Base-by-base conservation (phyloP, 2,113 vertebrate species). In the Phoxinus phoxinus region DNA sequence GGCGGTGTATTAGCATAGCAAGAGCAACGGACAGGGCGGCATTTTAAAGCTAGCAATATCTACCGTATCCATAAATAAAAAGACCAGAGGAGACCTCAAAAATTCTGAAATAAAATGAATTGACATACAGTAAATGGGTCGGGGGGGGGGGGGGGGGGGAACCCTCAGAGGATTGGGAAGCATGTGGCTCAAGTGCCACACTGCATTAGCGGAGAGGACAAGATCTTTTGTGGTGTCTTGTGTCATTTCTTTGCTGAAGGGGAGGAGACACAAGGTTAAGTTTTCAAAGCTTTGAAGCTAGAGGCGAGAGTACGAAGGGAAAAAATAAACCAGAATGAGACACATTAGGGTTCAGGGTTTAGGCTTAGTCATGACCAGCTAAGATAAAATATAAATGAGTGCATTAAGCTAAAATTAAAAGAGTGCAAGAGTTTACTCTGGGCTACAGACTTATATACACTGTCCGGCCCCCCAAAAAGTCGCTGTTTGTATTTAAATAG, bases 181-280 rank as follows among this genome's bases (percentile, higher is more conserved):
- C 2, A 48, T 67, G 35, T 46, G 79, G 11, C 12, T 8, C 41
- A 78, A 37, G 63, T 86, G 69, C 75, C 72, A 83, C 56, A 65
- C 67, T 35, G 17, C 19, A 69, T 88, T 81, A 85, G 37, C 5
- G 2, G 3, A n/a, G 51, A 44, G 27, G 23, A 23, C 41, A 32
- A 53, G 15, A 35, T 15, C 69, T 74, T 67, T 35, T 21, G n/a
- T 35, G 32, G 30, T 35, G 58, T 59, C 72, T 81, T 17, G 46
- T 71, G 67, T 82, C 72, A 83, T 71, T 25, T 53, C 46, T 59
- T 53, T n/a, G 80, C 53, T 73, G 41, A 12, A 53, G 84, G 51
- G 73, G 37, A 67, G 84, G 32, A 69, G 73, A 86, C 12, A 5
- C 81, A 84, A 85, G 85, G 84, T 83, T 77, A 88, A 78, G 32